These are phyloP conservation scores for Brachynemurus nebulosus DNA, from an alignment of 2,888 invertebrate genomes.

Conservation along the genomic window DNA sequence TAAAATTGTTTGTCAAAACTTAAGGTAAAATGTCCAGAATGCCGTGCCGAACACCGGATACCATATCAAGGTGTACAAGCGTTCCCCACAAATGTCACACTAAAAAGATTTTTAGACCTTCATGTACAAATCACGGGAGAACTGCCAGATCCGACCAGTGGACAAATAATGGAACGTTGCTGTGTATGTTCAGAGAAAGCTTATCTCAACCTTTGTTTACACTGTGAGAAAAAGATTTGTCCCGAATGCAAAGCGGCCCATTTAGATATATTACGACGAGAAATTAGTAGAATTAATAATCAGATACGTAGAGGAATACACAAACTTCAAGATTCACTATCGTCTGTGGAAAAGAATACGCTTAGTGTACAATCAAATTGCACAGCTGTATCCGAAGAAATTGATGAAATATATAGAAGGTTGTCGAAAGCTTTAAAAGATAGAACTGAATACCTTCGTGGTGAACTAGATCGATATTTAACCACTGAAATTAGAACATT, in stretches of 20 bases:
- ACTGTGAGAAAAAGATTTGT: constrained; percentile 96
- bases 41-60: constrained; percentile 90
- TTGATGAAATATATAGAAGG: constrained; percentile 82
- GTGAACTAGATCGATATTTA: constrained; percentile 85
- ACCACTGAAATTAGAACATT: constrained; percentile 76
- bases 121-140: constrained; percentile 88
- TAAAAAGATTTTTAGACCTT: constrained; percentile 86
- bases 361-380: constrained; percentile 80
- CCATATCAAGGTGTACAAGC: constrained; percentile 90
- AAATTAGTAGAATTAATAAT: constrained; percentile 31
- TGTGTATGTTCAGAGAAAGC: constrained; percentile 89
- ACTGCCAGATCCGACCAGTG: constrained; percentile 79
- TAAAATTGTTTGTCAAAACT: constrained; percentile 20
- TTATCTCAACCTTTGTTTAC: constrained; percentile 76
- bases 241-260: constrained; percentile 93
- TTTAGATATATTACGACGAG: constrained; percentile 82
- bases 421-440: constrained; percentile 81
- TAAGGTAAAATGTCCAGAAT: constrained; percentile 97
- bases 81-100: constrained; percentile 91
- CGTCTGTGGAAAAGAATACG: constrained; percentile 78
- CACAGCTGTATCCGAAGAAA: constrained; percentile 79
- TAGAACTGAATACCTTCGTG: constrained; percentile 71
- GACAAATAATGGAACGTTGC: constrained; percentile 86
- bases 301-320: constrained; percentile 72
- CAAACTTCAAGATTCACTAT: constrained; percentile 72